A percentile compares a stretch with the other conserved stretches of the same genome.
phyloP scores from a whole-genome alignment of 2,797 vertebrate species.

The Sebastes minor region DNA sequence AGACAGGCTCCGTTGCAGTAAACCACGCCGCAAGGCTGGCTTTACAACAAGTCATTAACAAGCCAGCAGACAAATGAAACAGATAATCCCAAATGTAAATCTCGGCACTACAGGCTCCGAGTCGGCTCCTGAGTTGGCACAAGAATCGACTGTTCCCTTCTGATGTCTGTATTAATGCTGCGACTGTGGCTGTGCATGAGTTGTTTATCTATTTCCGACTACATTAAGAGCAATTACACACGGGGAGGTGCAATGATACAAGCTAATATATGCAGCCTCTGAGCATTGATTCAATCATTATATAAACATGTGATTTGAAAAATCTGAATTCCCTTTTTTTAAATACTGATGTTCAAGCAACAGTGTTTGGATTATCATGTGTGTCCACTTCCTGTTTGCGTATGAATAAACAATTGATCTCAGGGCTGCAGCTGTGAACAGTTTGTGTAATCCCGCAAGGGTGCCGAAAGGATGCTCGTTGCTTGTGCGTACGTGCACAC shows the following conservation, averaged over 20 bases:
- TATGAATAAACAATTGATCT: slow-evolving; percentile 15
- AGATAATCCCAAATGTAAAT: slow-evolving; percentile 36
- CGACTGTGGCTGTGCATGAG: not conserved
- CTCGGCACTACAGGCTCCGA: slow-evolving; percentile 22
- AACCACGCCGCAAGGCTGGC: not conserved
- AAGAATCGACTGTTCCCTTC: slow-evolving; percentile 5
- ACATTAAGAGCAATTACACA: not conserved
- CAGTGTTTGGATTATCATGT: not conserved
- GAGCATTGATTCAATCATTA: not conserved
- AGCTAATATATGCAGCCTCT: not conserved
- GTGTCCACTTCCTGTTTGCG: not conserved
- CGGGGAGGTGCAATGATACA: not conserved
- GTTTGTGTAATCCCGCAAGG: slow-evolving; percentile 6
- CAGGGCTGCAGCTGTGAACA: slow-evolving; percentile 8
- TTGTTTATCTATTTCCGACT: not conserved
- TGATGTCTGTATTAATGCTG: slow-evolving; percentile 18
- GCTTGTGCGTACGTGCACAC: not conserved
- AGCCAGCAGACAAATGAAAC: slow-evolving; percentile 31
- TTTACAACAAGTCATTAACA: slow-evolving; percentile 30
- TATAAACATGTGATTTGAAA: not conserved
- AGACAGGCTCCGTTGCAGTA: not conserved
- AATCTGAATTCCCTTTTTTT: not conserved
- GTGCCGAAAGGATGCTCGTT: not conserved
- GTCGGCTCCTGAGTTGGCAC: slow-evolving; percentile 37
- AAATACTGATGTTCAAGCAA: not conserved